Evolutionary conservation across 1,140 invertebrate species (phyloP).

Genomic region (Sogatella furcifera): DNA sequence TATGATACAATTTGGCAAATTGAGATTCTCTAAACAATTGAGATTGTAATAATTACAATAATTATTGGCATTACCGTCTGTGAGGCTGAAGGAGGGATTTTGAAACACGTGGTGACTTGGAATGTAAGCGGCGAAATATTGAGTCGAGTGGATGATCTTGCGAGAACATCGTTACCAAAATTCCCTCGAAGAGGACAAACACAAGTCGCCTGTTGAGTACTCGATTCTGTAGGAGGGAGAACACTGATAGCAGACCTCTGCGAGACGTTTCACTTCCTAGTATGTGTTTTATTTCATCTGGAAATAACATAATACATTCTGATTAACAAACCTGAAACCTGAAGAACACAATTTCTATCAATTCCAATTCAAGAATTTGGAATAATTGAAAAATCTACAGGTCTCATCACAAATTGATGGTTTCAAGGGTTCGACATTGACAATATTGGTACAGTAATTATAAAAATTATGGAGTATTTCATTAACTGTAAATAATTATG

Average conservation of each 20-base stretch:
- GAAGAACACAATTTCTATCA: too few relatives aligned
- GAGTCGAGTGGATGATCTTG: conserved; percentile 11
- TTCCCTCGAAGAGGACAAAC: conserved; percentile 78
- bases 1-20: too few relatives aligned
- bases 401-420: too few relatives aligned
- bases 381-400: too few relatives aligned
- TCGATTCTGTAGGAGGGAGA: conserved; percentile 77
- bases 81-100: background rate
- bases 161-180: conserved; percentile 57
- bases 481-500: too few relatives aligned
- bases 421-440: too few relatives aligned
- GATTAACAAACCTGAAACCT: too few relatives aligned
- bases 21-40: too few relatives aligned
- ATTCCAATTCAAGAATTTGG: too few relatives aligned
- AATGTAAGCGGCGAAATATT: conserved; percentile 9
- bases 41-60: too few relatives aligned
- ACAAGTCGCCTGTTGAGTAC: conserved; percentile 75
- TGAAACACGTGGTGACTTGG: conserved; percentile 6
- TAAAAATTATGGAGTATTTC: too few relatives aligned
- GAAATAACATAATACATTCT: conserved; percentile 28
- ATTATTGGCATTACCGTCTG: background rate
- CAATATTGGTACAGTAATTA: too few relatives aligned
- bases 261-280: conserved; percentile 83
- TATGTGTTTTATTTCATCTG: conserved; percentile 83
- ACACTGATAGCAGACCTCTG: conserved; percentile 76